Percentiles rank a stretch among this genome's conserved stretches.
These are phyloP conservation scores for Callipepla squamata DNA, from an alignment of 2,113 vertebrate genomes.

Conservation along the genomic window DNA sequence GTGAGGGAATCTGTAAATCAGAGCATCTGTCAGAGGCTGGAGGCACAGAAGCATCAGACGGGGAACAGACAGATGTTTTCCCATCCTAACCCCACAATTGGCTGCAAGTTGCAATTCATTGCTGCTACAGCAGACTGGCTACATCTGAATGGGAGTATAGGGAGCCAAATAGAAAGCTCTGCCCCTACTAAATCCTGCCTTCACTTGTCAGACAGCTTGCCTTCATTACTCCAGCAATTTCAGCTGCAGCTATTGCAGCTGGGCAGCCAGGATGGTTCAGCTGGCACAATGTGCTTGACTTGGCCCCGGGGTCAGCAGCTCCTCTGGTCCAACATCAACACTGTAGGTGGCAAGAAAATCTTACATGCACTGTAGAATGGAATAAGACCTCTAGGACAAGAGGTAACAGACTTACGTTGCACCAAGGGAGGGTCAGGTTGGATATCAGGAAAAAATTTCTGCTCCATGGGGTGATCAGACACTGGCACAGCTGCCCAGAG, in stretches of 20 bases:
- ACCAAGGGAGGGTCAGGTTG: too few species aligned
- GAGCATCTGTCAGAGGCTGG: background rate
- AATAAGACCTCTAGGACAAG: too few species aligned
- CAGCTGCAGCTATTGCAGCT: background rate
- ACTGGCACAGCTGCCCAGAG: too few species aligned
- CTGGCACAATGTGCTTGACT: background rate
- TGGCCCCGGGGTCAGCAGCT: background rate
- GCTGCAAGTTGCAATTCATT: background rate
- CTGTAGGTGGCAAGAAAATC: too few species aligned
- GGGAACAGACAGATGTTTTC: background rate
- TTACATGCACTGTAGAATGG: too few species aligned
- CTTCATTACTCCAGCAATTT: background rate
- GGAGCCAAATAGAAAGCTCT: background rate
- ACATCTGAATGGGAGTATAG: fast-evolving
- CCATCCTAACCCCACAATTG: background rate
- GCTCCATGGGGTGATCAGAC: too few species aligned
- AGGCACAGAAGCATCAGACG: background rate
- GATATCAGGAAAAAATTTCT: too few species aligned
- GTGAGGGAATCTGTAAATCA: background rate
- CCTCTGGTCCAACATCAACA: too few species aligned
- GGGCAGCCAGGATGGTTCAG: background rate
- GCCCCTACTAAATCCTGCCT: background rate
- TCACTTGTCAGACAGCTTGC: background rate
- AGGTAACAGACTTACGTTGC: too few species aligned
- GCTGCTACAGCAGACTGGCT: background rate